phyloP scores from a whole-genome alignment of 1,140 invertebrate genomes.

The Gonatopus flavifemur region DNA sequence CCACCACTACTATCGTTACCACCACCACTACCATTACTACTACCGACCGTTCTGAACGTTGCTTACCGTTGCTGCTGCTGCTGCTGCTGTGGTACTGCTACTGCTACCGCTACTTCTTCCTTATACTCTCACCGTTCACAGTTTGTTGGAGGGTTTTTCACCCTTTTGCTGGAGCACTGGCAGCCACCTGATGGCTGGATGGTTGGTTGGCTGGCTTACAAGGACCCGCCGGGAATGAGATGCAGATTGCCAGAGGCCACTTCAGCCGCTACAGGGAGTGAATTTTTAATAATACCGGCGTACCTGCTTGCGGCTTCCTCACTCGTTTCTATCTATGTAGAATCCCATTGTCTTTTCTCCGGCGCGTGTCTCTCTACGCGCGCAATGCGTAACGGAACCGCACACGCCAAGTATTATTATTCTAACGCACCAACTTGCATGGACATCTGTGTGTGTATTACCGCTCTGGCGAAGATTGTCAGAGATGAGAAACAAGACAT shows the following conservation, averaged over 20 bases:
- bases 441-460: not conserved
- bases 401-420: conserved; percentile 38
- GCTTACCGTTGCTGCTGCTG: too few relatives aligned
- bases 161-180: conserved; percentile 26
- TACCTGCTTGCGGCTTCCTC: conserved; percentile 34
- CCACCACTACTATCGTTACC: too few relatives aligned
- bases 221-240: conserved; percentile 53
- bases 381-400: conserved; percentile 27
- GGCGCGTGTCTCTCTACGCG: conserved; percentile 15
- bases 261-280: conserved; percentile 54
- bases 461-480: too few relatives aligned
- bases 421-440: conserved; percentile 33
- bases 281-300: conserved; percentile 59
- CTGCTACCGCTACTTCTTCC: too few relatives aligned
- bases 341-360: conserved; percentile 49
- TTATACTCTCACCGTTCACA: too few relatives aligned
- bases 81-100: too few relatives aligned
- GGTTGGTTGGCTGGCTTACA: conserved; percentile 28
- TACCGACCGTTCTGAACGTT: too few relatives aligned
- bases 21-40: too few relatives aligned
- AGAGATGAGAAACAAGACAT: too few relatives aligned
- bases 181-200: conserved; percentile 31
- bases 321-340: conserved; percentile 33
- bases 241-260: conserved; percentile 60
- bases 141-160: conserved; percentile 22